A percentile compares a stretch with the other conserved stretches of the same genome.
phyloP scores from a whole-genome alignment of 2,113 vertebrate species.

The Indicator maculatus region DNA sequence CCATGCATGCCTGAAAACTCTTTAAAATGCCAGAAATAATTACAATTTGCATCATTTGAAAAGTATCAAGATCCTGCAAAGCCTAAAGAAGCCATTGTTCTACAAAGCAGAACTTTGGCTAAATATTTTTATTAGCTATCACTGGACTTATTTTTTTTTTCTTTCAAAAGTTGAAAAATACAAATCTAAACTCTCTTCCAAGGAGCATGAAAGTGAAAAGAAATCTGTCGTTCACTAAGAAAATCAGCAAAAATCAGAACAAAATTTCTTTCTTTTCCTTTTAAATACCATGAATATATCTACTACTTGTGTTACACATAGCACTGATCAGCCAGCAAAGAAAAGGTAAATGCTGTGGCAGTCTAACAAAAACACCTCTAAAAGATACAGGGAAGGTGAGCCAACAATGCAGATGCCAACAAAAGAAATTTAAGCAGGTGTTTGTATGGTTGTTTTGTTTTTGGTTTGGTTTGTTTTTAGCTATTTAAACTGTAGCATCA shows the following conservation, averaged over 20 bases:
- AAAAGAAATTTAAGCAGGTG: neutral
- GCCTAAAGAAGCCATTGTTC: neutral
- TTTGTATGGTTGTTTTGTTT: neutral
- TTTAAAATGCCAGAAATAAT: neutral
- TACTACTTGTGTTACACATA: neutral
- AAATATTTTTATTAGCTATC: neutral
- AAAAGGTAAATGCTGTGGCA: neutral
- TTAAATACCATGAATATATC: neutral
- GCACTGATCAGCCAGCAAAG: neutral
- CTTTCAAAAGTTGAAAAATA: neutral
- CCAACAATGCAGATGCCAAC: neutral
- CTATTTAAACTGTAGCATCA: neutral
- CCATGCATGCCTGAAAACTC: neutral
- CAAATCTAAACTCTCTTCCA: neutral
- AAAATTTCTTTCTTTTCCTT: neutral
- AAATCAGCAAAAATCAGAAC: fast-evolving
- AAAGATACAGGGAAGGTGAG: neutral
- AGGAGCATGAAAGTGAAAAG: neutral
- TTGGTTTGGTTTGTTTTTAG: neutral
- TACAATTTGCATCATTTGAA: neutral
- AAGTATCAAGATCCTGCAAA: neutral
- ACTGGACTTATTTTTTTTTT: neutral
- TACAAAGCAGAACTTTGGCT: neutral
- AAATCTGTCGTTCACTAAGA: neutral
- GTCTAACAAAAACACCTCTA: neutral